These are phyloP conservation scores for Pheucticus melanocephalus DNA, from an alignment of 2,113 vertebrate genomes.

Conservation along the genomic window DNA sequence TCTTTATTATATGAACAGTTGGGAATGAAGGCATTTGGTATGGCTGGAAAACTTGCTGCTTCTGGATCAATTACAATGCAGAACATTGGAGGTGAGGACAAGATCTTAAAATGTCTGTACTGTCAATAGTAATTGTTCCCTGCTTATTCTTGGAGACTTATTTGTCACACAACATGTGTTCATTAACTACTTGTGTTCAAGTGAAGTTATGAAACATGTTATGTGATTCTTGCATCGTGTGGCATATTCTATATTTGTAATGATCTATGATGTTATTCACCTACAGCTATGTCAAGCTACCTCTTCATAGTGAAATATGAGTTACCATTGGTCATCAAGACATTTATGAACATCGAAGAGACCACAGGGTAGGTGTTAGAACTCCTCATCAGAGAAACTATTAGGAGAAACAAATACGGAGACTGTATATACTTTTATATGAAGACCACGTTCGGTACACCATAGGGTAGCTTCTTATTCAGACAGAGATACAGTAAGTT, in stretches of 20 bases:
- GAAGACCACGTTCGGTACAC: conserved; percentile 47
- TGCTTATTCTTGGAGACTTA: conserved; percentile 36
- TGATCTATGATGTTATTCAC: conserved; percentile 75
- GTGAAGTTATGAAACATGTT: conserved; percentile 64
- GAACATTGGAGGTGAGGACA: conserved; percentile 90
- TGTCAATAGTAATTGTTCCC: conserved; percentile 21
- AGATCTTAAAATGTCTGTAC: neutral
- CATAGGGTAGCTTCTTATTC: conserved; percentile 50
- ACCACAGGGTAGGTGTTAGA: conserved; percentile 82
- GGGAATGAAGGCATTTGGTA: conserved; percentile 92
- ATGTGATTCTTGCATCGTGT: conserved; percentile 65
- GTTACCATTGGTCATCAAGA: conserved; percentile 92
- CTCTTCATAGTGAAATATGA: conserved; percentile 99
- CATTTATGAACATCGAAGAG: conserved; percentile 80
- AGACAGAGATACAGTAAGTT: conserved; percentile 58
- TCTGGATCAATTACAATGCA: conserved; percentile 95
- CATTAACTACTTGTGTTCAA: conserved; percentile 59
- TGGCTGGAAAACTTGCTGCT: conserved; percentile 92
- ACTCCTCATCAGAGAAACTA: conserved; percentile 67
- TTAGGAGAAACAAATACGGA: conserved; percentile 53
- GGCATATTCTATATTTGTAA: conserved; percentile 73
- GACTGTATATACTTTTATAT: conserved; percentile 41
- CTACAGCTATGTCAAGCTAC: conserved; percentile 98
- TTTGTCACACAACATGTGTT: conserved; percentile 62
- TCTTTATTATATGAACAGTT: conserved; percentile 92